Evolutionary conservation across 2,797 vertebrate genomes (phyloP).

Genomic region (Sarcophilus harrisii): DNA sequence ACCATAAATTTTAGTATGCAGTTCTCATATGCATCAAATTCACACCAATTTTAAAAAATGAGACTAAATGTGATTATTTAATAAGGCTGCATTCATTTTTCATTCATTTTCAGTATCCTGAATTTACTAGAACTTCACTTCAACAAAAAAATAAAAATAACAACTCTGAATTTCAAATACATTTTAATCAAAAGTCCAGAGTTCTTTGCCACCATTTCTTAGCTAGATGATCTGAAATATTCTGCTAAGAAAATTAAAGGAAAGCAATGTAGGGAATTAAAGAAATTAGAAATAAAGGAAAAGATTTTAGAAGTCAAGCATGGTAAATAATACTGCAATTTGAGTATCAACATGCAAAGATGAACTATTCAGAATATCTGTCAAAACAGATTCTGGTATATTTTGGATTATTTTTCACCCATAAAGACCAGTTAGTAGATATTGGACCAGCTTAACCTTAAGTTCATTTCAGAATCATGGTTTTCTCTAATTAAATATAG

Average conservation of each 20-base stretch:
- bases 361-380: neutral
- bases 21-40: neutral
- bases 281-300: neutral
- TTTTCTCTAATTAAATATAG: conserved; percentile 29
- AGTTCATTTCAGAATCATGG: conserved; percentile 25
- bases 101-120: neutral
- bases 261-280: neutral
- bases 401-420: neutral
- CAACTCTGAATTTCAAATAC: neutral
- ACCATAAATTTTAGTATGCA: neutral
- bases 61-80: neutral
- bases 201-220: neutral
- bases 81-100: neutral
- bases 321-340: neutral
- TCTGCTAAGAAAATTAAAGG: neutral
- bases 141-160: neutral
- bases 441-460: neutral
- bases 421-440: neutral
- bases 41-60: neutral
- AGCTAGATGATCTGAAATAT: neutral
- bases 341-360: neutral
- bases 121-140: neutral
- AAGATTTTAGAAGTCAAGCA: neutral
- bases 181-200: neutral
- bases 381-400: neutral